Evolutionary conservation across 37 sponge, comb jelly and placozoan species (phyloP).

Genomic region (Hormiphora californensis): DNA sequence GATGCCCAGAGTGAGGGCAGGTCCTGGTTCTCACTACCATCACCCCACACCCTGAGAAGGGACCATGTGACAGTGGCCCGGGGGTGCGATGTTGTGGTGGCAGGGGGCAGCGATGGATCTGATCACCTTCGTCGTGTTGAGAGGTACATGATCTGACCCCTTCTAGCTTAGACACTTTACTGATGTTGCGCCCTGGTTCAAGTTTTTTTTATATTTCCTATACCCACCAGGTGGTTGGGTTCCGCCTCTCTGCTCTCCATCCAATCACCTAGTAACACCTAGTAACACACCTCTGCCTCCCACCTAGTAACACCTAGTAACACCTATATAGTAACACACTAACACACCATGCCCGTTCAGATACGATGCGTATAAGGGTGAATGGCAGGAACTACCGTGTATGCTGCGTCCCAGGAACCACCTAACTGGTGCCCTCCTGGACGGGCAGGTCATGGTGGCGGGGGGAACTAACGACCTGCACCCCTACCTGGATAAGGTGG

Average conservation of each 20-base stretch:
- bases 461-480: conserved; percentile 34
- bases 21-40: conserved; percentile 3
- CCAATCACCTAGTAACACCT: too few species aligned
- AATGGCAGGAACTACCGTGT: conserved; percentile 43
- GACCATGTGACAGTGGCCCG: conserved; percentile 42
- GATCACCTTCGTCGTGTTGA: conserved; percentile 26
- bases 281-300: too few species aligned
- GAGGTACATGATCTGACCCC: not conserved
- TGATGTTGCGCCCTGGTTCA: too few species aligned
- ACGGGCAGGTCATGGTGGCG: not conserved
- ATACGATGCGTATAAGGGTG: conserved; percentile 14
- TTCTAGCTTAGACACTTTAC: too few species aligned
- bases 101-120: conserved; percentile 37
- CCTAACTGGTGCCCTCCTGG: conserved; percentile 3
- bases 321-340: too few species aligned
- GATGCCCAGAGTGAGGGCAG: not conserved
- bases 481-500: not conserved
- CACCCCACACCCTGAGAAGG: conserved; percentile 6
- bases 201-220: too few species aligned
- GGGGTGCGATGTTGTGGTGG: conserved; percentile 39
- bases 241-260: too few species aligned
- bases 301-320: too few species aligned
- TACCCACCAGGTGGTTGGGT: too few species aligned
- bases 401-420: conserved; percentile 50
- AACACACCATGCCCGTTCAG: not conserved